Evolutionary conservation across 2,888 invertebrate species (phyloP), one percentile per base, ranked within the genome.

Genomic region (Hedychridium roseum): DNA sequence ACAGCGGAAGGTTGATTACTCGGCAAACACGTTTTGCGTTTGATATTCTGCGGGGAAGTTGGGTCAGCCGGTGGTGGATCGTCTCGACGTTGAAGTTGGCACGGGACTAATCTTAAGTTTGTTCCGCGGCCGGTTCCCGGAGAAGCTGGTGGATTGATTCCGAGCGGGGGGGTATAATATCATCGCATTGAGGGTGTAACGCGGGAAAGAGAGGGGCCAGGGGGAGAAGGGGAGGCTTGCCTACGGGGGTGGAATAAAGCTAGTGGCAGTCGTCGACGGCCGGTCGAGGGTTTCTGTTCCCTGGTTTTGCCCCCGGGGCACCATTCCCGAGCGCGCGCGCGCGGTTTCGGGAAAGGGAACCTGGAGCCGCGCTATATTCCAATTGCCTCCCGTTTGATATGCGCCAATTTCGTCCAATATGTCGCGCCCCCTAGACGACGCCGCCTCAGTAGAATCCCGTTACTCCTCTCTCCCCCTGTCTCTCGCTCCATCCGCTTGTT

Each of bases 311-410:
- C 74, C 71, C 66, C 58, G 60, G 74, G 76, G 71, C 66, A 74
- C 71, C 70, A 73, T 75, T 73, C 71, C 72, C 61, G 61, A 57
- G 52, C 68, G 55, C 60, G n/a, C n/a, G n/a, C n/a, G n/a, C 32
- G 47, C 32, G 43, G 56, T 57, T 59, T 50, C 57, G 61, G 56
- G 35, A 51, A 54, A 60, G 60, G 59, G 57, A 60, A 65, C 62
- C 60, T 61, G 56, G 64, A 63, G 66, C 60, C 61, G 49, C 53
- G 57, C 58, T 71, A 72, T 73, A 71, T 74, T 73, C 72, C 70
- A 75, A 76, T 76, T 74, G 75, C 72, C 68, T 64, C 64, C 73
- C 70, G 68, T 74, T 74, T 76, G 74, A 75, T 74, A 74, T 76
- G 75, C 75, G 65, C 68, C 74, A 75, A 74, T 76, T 76, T 74